phyloP scores from a whole-genome alignment of 2,797 vertebrate genomes.

The Melopsittacus undulatus region DNA sequence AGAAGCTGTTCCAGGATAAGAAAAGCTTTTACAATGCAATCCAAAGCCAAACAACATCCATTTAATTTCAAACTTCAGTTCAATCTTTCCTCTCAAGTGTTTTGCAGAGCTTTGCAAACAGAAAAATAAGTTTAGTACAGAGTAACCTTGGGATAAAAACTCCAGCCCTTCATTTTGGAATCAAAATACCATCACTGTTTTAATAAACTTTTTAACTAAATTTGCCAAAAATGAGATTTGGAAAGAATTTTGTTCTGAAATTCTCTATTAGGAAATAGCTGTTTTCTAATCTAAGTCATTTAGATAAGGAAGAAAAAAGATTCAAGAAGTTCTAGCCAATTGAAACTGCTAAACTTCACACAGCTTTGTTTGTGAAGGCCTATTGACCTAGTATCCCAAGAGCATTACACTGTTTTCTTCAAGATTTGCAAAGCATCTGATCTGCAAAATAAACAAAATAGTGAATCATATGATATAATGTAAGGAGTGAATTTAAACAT shows the following conservation, averaged over 20 bases:
- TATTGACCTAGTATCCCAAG: neutral
- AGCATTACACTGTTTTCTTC: neutral
- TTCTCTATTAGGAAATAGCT: neutral
- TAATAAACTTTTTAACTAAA: neutral
- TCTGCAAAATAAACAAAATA: neutral
- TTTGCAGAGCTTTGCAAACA: neutral
- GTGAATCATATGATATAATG: neutral
- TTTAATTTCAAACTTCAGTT: neutral
- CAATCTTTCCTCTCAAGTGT: neutral
- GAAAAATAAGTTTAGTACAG: neutral
- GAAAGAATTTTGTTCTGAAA: neutral
- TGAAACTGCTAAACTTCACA: neutral
- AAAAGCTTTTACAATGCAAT: slow-evolving; percentile 9
- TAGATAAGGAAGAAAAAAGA: neutral
- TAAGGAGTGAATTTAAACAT: neutral
- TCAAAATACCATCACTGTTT: neutral
- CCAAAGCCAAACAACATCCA: neutral
- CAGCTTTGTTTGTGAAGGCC: neutral
- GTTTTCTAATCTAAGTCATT: neutral
- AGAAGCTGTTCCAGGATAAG: neutral
- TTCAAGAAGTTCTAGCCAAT: neutral
- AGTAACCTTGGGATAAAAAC: neutral
- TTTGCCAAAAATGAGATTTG: neutral
- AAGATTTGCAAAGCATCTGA: neutral
- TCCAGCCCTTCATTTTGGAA: neutral